phyloP scores from a whole-genome alignment of 2,113 vertebrate genomes.

The Rafetus swinhoei region DNA sequence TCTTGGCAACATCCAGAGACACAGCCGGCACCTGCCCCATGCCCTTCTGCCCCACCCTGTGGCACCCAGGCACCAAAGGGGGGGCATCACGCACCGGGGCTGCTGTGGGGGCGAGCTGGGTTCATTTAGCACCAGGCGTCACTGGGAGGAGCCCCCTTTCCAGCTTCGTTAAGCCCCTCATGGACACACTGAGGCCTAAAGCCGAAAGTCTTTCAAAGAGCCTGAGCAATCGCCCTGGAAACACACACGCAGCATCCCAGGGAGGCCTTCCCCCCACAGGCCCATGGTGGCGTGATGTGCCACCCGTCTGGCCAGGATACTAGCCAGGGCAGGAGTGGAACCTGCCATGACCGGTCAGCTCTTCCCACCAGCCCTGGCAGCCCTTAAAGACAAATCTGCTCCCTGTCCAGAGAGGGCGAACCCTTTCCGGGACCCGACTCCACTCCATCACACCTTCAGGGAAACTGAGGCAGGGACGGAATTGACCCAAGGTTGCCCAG shows the following conservation, averaged over 20 bases:
- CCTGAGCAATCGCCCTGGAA: not conserved
- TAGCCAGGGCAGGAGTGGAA: accelerated
- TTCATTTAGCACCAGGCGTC: not conserved
- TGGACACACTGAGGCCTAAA: not conserved
- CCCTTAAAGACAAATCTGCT: not conserved
- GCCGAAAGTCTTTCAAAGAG: not conserved
- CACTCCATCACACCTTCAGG: not conserved
- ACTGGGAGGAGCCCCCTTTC: not conserved
- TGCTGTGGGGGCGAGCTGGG: not conserved
- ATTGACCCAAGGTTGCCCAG: not conserved
- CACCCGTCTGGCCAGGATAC: too few relatives aligned
- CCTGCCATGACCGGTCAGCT: not conserved
- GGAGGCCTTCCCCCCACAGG: accelerated
- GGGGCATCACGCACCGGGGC: accelerated
- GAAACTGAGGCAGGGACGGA: not conserved
- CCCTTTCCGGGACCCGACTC: not conserved
- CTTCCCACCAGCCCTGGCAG: not conserved
- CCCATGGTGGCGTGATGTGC: too few relatives aligned
- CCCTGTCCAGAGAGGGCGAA: not conserved
- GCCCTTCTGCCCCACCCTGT: accelerated
- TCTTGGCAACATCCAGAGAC: not conserved
- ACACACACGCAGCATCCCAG: not conserved
- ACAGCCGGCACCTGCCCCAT: not conserved
- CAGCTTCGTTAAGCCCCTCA: too few relatives aligned
- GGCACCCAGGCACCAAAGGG: accelerated